Evolutionary conservation across 1,140 invertebrate species (phyloP).

Genomic region (Zaprionus camerounensis): DNA sequence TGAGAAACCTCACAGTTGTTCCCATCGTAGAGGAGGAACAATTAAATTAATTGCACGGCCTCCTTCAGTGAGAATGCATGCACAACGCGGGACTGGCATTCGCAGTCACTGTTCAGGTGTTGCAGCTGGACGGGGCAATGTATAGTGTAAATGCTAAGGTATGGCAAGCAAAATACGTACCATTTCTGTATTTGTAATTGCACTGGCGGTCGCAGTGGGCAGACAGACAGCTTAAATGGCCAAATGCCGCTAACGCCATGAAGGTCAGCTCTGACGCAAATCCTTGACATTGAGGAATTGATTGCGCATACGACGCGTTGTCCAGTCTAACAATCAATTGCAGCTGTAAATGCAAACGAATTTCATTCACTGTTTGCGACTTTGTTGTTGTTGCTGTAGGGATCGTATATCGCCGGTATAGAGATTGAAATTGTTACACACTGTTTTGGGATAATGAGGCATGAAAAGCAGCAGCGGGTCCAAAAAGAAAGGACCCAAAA

Average conservation of each 20-base stretch:
- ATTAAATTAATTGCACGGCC: neutral
- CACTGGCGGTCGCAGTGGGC: neutral
- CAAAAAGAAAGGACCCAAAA: neutral
- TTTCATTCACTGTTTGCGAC: conserved; percentile 13
- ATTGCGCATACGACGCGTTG: conserved; percentile 1
- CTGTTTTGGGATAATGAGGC: conserved; percentile 68
- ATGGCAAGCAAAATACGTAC: neutral
- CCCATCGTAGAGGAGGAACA: neutral
- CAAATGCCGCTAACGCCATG: neutral
- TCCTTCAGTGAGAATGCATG: neutral
- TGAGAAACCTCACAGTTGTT: neutral
- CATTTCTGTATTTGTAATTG: neutral
- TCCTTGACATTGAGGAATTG: conserved; percentile 10
- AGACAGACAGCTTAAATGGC: neutral
- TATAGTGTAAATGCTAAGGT: neutral
- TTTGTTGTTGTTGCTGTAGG: neutral
- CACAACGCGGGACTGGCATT: neutral
- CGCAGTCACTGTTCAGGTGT: neutral
- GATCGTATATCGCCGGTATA: conserved; percentile 3
- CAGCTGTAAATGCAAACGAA: conserved; percentile 55
- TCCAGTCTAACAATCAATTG: neutral
- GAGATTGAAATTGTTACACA: conserved; percentile 60
- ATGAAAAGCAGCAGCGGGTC: conserved; percentile 48
- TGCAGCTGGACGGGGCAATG: neutral
- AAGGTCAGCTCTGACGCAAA: conserved; percentile 12